These are phyloP conservation scores for Notodonta ziczac DNA, from an alignment of 2,888 invertebrate species.

Conservation along the genomic window DNA sequence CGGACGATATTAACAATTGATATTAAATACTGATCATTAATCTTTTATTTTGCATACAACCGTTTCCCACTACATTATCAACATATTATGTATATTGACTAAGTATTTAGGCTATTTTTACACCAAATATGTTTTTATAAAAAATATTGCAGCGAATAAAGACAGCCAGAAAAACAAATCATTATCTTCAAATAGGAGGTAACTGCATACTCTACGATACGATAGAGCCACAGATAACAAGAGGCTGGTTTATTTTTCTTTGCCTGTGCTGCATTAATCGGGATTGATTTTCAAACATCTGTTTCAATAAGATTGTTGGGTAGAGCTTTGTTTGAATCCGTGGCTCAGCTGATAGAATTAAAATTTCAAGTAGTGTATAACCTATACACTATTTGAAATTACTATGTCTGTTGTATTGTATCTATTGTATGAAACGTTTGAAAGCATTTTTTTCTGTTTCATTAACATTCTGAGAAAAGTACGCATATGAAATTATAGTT, in stretches of 20 bases:
- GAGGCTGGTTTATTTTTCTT: conserved; percentile 3
- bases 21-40: no score
- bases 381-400: no score
- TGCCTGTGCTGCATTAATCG: conserved; percentile 3
- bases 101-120: neutral
- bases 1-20: no score
- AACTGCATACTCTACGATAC: neutral
- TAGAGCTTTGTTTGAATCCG: conserved; percentile 1
- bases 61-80: no score
- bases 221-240: conserved; percentile 1
- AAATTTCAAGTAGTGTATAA: conserved; percentile 24
- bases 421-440: neutral
- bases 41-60: no score
- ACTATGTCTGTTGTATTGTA: neutral
- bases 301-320: neutral
- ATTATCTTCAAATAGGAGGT: neutral
- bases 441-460: no score
- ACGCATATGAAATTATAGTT: no score
- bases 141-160: neutral
- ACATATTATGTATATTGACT: neutral
- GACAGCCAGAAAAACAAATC: neutral
- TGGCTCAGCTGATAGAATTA: neutral
- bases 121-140: neutral
- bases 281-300: conserved; percentile 4
- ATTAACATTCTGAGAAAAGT: no score